These are phyloP conservation scores for Labeo catla DNA, from an alignment of 2,113 vertebrate genomes.

Conservation along the genomic window DNA sequence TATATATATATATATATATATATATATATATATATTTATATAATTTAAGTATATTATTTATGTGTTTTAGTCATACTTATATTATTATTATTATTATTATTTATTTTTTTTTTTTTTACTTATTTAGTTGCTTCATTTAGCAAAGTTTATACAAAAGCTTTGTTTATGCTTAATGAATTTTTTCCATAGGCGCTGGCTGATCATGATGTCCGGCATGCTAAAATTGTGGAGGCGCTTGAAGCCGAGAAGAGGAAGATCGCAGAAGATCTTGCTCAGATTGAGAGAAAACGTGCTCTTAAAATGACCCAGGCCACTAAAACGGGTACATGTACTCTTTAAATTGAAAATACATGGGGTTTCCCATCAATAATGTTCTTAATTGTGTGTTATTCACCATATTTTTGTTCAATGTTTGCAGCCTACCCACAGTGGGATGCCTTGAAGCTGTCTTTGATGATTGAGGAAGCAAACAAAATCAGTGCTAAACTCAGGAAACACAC, in stretches of 20 bases:
- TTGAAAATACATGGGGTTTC: background rate
- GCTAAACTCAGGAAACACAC: slow-evolving; percentile 80
- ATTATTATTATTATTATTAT: too few species aligned
- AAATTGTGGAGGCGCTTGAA: slow-evolving; percentile 91
- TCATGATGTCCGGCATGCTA: slow-evolving; percentile 83
- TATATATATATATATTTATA: too few species aligned
- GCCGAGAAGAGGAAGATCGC: slow-evolving; percentile 90
- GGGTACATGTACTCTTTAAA: slow-evolving; percentile 52
- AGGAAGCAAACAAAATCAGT: slow-evolving; percentile 92
- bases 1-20: too few species aligned
- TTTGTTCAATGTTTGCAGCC: slow-evolving; percentile 67
- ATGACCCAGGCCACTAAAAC: slow-evolving; percentile 60
- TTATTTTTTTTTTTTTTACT: background rate
- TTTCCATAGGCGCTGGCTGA: slow-evolving; percentile 84
- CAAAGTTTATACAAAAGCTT: background rate
- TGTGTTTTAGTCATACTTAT: background rate
- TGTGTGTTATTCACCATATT: background rate
- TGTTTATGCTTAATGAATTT: too few species aligned
- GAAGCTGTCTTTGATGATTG: slow-evolving; percentile 94
- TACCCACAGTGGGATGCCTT: slow-evolving; percentile 87
- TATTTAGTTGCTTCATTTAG: background rate
- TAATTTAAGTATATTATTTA: background rate
- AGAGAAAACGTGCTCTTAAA: slow-evolving; percentile 74
- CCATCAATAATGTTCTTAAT: background rate
- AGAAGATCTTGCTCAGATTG: slow-evolving; percentile 83